Evolutionary conservation across 2,113 vertebrate genomes (phyloP).

Genomic region (Cinclus mexicanus): DNA sequence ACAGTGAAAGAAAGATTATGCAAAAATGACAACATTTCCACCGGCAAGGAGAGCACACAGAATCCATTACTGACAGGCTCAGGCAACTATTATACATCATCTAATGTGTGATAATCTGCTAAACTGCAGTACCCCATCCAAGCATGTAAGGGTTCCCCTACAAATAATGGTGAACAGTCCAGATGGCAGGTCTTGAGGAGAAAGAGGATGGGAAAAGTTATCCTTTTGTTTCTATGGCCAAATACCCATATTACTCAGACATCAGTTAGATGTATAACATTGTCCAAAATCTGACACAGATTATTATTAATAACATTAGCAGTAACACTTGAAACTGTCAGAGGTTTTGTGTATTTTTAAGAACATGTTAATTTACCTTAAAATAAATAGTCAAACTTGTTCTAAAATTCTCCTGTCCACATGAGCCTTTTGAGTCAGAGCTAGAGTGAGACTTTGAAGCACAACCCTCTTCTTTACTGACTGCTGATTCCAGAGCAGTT

Average conservation of each 20-base stretch:
- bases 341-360: not conserved
- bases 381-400: not conserved
- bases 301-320: not conserved
- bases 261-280: not conserved
- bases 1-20: not conserved
- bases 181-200: not conserved
- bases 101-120: not conserved
- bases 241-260: not conserved
- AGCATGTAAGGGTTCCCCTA: not conserved
- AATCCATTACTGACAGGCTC: not conserved
- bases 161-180: not conserved
- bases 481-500: not conserved
- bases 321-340: not conserved
- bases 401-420: not conserved
- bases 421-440: not conserved
- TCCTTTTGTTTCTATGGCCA: not conserved
- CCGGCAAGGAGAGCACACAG: not conserved
- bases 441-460: not conserved
- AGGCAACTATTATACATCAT: not conserved
- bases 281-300: not conserved
- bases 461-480: not conserved
- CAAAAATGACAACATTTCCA: not conserved
- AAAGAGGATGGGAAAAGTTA: not conserved
- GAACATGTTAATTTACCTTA: not conserved
- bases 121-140: not conserved